Conservation (phyloP, 2,888 invertebrate genomes). For the Neoaliturus tenellus region DNA sequence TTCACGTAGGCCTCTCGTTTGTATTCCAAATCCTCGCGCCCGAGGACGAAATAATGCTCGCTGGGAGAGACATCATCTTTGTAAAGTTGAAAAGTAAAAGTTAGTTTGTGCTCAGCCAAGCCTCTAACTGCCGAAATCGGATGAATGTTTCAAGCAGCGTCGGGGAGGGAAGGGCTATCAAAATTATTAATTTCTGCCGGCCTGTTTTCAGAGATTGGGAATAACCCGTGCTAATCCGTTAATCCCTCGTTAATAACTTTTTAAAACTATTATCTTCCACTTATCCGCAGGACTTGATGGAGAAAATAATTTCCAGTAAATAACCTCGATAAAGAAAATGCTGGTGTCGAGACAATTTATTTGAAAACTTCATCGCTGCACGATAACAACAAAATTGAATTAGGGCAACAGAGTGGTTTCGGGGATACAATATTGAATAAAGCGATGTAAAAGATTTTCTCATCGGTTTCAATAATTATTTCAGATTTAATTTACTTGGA, state of each 20-base stretch:
- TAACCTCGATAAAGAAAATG: background rate
- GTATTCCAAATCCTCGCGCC: background rate
- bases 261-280: background rate
- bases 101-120: constrained; percentile 1
- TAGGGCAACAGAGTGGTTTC: too few species aligned
- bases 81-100: constrained; percentile 23
- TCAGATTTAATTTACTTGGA: too few species aligned
- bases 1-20: constrained; percentile 6
- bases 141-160: constrained; percentile 1
- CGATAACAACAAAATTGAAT: too few species aligned
- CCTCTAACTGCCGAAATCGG: constrained; percentile 1
- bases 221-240: background rate
- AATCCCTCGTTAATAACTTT: constrained; percentile 16
- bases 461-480: too few species aligned
- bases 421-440: too few species aligned
- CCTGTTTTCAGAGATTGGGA: background rate
- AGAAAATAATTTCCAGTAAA: background rate
- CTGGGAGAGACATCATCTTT: constrained; percentile 32
- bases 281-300: background rate
- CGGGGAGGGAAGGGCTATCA: background rate
- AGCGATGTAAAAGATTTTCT: too few species aligned
- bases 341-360: background rate
- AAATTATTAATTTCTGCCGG: constrained; percentile 15
- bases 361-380: too few species aligned
- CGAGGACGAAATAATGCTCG: constrained; percentile 8